phyloP scores from a whole-genome alignment of 2,113 vertebrate genomes.

The Pampusana beccarii region DNA sequence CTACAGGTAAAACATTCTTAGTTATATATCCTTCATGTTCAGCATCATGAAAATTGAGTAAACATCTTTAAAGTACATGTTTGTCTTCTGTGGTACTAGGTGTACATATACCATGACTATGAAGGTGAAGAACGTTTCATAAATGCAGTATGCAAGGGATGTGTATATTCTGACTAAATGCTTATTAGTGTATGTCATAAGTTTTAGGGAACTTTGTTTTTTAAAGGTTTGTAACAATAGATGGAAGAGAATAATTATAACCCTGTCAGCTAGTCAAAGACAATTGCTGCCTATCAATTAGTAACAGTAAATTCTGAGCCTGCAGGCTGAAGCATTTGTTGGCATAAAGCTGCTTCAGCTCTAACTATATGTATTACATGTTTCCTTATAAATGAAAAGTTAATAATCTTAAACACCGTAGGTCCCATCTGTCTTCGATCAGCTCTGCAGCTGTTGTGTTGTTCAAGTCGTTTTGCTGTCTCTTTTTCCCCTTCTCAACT shows the following conservation, averaged over 20 bases:
- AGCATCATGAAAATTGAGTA: background rate
- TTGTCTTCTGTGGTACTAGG: background rate
- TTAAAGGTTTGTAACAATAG: background rate
- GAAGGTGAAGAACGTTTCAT: background rate
- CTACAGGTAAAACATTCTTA: background rate
- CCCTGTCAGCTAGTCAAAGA: background rate
- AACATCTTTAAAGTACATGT: background rate
- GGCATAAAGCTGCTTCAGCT: background rate
- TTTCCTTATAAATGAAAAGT: background rate
- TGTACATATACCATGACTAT: background rate
- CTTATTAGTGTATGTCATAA: background rate
- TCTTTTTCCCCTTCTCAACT: background rate
- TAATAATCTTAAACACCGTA: background rate
- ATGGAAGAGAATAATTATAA: background rate
- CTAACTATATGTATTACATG: background rate
- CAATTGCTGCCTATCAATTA: background rate
- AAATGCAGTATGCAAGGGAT: background rate
- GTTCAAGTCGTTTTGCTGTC: background rate
- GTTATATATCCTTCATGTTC: background rate
- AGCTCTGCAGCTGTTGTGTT: background rate
- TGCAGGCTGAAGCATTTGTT: background rate
- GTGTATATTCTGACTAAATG: background rate
- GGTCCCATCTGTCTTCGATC: background rate
- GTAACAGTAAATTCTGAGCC: background rate
- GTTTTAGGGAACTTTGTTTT: constrained; percentile 8